Conservation (phyloP, 2,113 vertebrate genomes). For the Erythrocercus mccallii region DNA sequence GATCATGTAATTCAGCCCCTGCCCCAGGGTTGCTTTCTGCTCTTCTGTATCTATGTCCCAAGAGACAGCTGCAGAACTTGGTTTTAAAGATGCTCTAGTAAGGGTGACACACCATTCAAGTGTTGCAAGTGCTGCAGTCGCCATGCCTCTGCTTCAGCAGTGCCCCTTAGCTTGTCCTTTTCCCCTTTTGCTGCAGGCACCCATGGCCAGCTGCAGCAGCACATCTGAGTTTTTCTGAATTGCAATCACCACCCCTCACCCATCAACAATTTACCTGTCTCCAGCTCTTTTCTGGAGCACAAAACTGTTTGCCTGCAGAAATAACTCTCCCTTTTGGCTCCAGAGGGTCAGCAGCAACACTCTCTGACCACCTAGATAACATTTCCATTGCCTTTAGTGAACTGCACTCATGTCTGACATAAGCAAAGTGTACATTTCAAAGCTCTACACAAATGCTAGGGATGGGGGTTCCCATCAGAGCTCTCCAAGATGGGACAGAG, state of each 20-base stretch:
- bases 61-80: neutral
- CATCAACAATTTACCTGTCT: neutral
- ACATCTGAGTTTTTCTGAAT: neutral
- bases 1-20: neutral
- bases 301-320: neutral
- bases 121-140: accelerated
- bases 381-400: neutral
- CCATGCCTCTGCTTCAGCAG: neutral
- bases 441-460: neutral
- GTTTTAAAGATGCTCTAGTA: neutral
- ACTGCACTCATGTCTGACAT: accelerated
- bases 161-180: neutral
- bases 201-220: neutral
- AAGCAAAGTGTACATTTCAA: neutral
- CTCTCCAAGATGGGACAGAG: neutral
- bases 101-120: neutral
- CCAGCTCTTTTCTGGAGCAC: neutral
- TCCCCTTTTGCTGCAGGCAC: neutral
- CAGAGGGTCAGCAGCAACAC: neutral
- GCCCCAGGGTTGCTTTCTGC: neutral
- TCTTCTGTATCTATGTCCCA: neutral
- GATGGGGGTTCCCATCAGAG: neutral
- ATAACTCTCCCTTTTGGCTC: neutral
- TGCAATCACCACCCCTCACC: neutral
- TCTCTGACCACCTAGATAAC: neutral